Percentiles rank a stretch among this genome's conserved stretches.
phyloP scores from a whole-genome alignment of 2,888 invertebrate genomes.

The Melanargia galathea region DNA sequence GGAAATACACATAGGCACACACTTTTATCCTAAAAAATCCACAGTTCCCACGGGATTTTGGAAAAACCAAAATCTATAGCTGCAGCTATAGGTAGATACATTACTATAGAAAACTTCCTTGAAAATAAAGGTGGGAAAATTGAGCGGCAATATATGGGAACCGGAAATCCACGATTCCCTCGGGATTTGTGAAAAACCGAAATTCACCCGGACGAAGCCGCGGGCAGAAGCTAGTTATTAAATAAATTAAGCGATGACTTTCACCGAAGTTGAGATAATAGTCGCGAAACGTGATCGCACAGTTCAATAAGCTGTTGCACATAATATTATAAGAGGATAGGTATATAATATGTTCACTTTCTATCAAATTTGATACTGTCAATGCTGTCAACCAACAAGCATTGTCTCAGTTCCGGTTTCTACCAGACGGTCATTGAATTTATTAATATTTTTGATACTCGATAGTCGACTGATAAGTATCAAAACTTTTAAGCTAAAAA shows the following conservation, averaged over 20 bases:
- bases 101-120: no score
- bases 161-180: background rate
- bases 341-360: slow-evolving; percentile 48
- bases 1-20: no score
- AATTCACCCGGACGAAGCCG: no score
- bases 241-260: slow-evolving; percentile 39
- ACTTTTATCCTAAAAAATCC: no score
- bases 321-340: no score
- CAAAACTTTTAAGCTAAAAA: background rate
- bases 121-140: no score
- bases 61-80: no score
- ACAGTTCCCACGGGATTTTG: no score
- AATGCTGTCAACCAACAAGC: slow-evolving; percentile 17
- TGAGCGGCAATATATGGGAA: no score
- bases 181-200: no score
- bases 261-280: slow-evolving; percentile 45
- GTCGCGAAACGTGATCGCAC: slow-evolving; percentile 33
- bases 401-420: slow-evolving; percentile 35
- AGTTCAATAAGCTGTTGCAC: slow-evolving; percentile 35
- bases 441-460: slow-evolving; percentile 1
- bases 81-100: no score
- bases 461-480: background rate
- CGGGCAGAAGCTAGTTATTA: background rate
- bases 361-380: slow-evolving; percentile 45
- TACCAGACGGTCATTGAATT: slow-evolving; percentile 18